A percentile compares a stretch with the other conserved stretches of the same genome.
Conservation (phyloP, 2,797 vertebrate genomes). For the Valencia hispanica region DNA sequence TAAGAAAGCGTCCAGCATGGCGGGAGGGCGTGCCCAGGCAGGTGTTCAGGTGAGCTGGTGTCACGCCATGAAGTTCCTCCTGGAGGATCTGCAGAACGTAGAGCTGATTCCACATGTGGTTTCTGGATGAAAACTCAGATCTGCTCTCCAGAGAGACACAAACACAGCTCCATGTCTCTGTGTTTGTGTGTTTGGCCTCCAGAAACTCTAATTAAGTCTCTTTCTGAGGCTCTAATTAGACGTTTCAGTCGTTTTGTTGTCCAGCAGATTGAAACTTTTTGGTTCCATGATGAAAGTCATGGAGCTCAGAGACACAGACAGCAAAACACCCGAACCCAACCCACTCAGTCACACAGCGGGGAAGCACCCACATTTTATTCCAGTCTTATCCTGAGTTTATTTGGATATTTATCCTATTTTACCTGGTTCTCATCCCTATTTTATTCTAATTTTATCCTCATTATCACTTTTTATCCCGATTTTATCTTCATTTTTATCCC, state of each 20-base stretch:
- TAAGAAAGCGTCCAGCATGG: background rate
- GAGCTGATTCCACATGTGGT: too few relatives aligned
- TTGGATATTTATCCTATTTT: too few relatives aligned
- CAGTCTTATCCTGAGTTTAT: background rate
- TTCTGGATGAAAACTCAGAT: background rate
- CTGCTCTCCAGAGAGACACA: background rate
- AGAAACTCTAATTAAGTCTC: slow-evolving; percentile 11
- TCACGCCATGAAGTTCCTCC: background rate
- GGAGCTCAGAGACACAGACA: background rate
- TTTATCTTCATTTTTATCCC: too few relatives aligned
- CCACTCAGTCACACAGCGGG: background rate
- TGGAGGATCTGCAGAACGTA: too few relatives aligned
- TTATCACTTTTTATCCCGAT: too few relatives aligned
- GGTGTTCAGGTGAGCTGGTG: slow-evolving; percentile 32
- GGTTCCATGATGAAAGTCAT: background rate
- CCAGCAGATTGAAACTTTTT: background rate
- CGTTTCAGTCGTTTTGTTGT: background rate
- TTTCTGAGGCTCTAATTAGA: slow-evolving; percentile 2
- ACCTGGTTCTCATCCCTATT: background rate
- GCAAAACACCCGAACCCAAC: background rate
- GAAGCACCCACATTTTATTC: background rate
- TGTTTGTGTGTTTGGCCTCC: background rate
- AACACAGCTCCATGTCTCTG: background rate
- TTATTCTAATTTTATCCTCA: too few relatives aligned
- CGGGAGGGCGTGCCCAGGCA: background rate